These are phyloP conservation scores for Teinopalpus imperialis DNA, from an alignment of 2,888 invertebrate species.

Conservation along the genomic window DNA sequence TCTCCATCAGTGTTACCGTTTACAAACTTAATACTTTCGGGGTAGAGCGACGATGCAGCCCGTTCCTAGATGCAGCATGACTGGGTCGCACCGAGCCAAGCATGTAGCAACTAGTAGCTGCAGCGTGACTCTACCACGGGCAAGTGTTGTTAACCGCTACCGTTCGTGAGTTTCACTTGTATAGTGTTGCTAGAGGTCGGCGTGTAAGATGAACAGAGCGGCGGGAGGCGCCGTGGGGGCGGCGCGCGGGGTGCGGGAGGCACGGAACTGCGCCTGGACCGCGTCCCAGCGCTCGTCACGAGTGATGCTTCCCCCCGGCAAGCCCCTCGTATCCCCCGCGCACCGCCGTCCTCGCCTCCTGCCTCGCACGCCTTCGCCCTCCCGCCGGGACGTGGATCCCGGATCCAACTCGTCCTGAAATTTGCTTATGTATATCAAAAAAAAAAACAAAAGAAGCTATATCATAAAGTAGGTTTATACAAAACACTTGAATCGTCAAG, in stretches of 20 bases:
- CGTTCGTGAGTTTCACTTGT: conserved; percentile 1
- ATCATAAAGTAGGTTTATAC: too few species aligned
- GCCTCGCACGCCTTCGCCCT: conserved; percentile 24
- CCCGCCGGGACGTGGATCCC: conserved; percentile 25
- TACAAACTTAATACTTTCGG: too few species aligned
- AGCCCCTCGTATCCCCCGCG: conserved; percentile 12
- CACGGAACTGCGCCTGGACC: conserved; percentile 63
- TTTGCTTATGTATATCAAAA: too few species aligned
- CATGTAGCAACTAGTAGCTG: too few species aligned
- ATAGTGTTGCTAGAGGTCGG: conserved; percentile 44
- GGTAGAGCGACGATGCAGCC: too few species aligned
- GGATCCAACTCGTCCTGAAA: conserved; percentile 24
- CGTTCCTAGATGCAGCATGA: too few species aligned
- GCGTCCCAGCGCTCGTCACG: conserved; percentile 62
- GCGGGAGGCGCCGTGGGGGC: conserved; percentile 30
- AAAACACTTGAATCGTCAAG: too few species aligned
- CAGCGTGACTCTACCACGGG: too few species aligned
- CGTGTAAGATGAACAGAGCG: conserved; percentile 61
- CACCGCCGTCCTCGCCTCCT: conserved; percentile 9
- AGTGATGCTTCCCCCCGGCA: conserved; percentile 29
- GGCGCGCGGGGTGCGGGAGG: conserved; percentile 35
- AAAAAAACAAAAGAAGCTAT: too few species aligned
- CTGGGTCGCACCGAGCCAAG: too few species aligned
- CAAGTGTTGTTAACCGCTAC: too few species aligned
- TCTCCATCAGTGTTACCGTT: too few species aligned